A percentile compares a stretch with the other conserved stretches of the same genome.
phyloP scores from a whole-genome alignment of 2,888 invertebrate genomes.

The Lithophane ornitopus region DNA sequence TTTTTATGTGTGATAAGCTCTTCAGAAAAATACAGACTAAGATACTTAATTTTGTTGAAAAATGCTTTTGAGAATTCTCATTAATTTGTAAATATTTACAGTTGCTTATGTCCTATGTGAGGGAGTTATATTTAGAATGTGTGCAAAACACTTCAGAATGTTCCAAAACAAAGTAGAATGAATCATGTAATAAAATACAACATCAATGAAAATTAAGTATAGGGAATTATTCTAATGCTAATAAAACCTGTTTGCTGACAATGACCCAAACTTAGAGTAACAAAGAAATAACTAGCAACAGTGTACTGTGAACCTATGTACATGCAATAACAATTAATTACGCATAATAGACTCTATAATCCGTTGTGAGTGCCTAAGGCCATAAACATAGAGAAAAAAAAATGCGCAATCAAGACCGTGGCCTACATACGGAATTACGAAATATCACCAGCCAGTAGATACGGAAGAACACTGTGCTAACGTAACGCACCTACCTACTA shows the following conservation, averaged over 20 bases:
- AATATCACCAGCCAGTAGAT: constrained; percentile 84
- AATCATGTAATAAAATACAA: constrained; percentile 30
- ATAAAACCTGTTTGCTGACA: constrained; percentile 60
- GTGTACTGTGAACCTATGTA: constrained; percentile 33
- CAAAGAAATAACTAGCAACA: constrained; percentile 56
- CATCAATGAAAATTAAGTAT: constrained; percentile 12
- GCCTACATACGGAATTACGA: constrained; percentile 89
- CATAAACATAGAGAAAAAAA: constrained; percentile 77
- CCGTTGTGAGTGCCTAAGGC: constrained; percentile 67
- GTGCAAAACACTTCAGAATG: constrained; percentile 28
- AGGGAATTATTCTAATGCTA: constrained; percentile 32
- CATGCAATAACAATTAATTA: constrained; percentile 61
- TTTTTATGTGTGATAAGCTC: too few relatives aligned
- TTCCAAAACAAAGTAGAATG: constrained; percentile 42
- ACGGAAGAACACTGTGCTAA: constrained; percentile 84
- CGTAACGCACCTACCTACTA: constrained; percentile 78
- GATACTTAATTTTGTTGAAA: background rate
- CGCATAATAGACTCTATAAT: constrained; percentile 54
- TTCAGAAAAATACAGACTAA: background rate
- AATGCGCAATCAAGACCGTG: constrained; percentile 88
- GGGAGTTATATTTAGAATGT: constrained; percentile 42
- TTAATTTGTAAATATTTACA: constrained; percentile 33
- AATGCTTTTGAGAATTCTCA: background rate
- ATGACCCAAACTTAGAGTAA: constrained; percentile 55
- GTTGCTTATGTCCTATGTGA: constrained; percentile 12